Base-by-base conservation (phyloP, 2,888 invertebrate genomes). In the Psylliodes chrysocephalus region DNA sequence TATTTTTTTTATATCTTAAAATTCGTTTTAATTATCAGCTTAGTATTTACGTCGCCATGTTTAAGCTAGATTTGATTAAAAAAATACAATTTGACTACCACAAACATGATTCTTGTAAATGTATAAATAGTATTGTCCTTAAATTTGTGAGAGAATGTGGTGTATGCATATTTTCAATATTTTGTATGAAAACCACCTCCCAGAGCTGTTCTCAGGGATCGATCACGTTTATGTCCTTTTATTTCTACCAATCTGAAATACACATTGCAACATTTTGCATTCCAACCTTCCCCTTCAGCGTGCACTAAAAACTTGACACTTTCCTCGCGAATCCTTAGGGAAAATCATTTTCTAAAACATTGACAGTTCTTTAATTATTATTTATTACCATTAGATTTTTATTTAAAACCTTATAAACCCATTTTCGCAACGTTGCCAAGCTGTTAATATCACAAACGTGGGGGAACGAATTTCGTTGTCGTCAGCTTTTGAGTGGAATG, bases 31-130 rank as follows among this genome's bases (percentile, higher is more conserved):
- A 80, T 80, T 79, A 78, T 76, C 75, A 75, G 75, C 77, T 75
- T 73, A 73, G 74, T 71, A 75, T 75, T 74, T 66, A 71, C 75
- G 83, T 80, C 83, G 84, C 84, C 84, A 84, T 84, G 78, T 84
- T 84, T 83, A 82, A 81, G 78, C 77, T 77, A 75, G 78, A 81
- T 78, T 73, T 75, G 77, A 73, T 76, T 75, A 78, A 79, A 80
- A 79, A 73, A 67, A 33, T 49, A 56, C 59, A 38, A 53, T 67
- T 63, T 61, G 18, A 25, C 3, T 46, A 5, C 17, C 17, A 55
- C 28, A 44, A 56, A 51, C 22, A 28, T 8, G 7, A 33, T 28
- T 42, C 44, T 33, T 33, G 28, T 17, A 12, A 3, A 44, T 25
- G 19, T 17, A 6, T n/a, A 42, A 40, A 14, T 52, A n/a, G 19